phyloP scores from a whole-genome alignment of 1,140 invertebrate genomes.

The Leguminivora glycinivorella region DNA sequence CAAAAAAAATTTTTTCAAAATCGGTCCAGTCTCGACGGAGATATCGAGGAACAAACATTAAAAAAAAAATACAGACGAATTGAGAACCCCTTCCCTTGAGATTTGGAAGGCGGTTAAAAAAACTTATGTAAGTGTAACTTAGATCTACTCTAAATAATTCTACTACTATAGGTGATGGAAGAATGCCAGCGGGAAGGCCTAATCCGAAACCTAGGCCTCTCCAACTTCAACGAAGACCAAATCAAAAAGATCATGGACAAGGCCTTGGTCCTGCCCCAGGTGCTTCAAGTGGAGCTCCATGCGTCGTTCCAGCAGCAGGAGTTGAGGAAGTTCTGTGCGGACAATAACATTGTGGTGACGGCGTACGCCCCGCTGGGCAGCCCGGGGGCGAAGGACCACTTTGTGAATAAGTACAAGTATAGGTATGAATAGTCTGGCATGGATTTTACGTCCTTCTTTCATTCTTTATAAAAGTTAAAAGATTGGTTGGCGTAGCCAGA shows the following conservation, averaged over 20 bases:
- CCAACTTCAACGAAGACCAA: conserved; percentile 89
- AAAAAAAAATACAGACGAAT: too few species aligned
- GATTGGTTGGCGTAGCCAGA: too few species aligned
- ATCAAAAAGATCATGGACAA: conserved; percentile 83
- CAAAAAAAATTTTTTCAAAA: too few species aligned
- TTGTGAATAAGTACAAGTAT: conserved; percentile 78
- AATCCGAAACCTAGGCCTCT: conserved; percentile 86
- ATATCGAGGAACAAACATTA: too few species aligned
- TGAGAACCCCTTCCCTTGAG: too few species aligned
- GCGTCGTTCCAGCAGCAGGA: conserved; percentile 89
- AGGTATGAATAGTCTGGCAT: too few species aligned
- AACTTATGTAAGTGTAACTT: too few species aligned
- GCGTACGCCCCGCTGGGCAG: conserved; percentile 91
- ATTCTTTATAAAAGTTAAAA: conserved; percentile 47
- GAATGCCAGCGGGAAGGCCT: conserved; percentile 83
- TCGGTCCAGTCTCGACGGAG: too few species aligned
- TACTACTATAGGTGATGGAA: conserved; percentile 85
- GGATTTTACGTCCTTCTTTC: conserved; percentile 2
- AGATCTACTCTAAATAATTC: too few species aligned
- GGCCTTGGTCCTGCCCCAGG: conserved; percentile 84
- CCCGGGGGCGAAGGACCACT: conserved; percentile 75
- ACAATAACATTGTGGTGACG: conserved; percentile 86
- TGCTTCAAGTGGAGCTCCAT: conserved; percentile 90
- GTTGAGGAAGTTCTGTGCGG: conserved; percentile 86
- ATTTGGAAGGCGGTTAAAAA: too few species aligned